These are phyloP conservation scores for Chaunax sp. DNA, from an alignment of 2,797 vertebrate genomes.

Conservation along the genomic window DNA sequence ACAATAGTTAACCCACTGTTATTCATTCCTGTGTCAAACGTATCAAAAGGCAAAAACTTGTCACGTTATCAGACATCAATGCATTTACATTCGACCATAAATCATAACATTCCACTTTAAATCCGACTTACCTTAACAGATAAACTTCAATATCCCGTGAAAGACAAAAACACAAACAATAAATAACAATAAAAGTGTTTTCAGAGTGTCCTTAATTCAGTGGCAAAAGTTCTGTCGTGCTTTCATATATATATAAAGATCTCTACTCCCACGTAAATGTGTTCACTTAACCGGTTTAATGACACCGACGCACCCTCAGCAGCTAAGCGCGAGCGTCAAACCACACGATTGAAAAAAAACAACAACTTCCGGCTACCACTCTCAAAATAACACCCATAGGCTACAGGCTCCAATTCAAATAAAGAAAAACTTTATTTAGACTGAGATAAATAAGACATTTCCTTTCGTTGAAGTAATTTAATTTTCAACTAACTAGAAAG, in stretches of 20 bases:
- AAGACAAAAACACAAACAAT: background rate
- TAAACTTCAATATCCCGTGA: background rate
- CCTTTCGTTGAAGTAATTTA: rapidly evolving
- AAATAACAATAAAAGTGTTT: background rate
- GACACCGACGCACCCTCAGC: background rate
- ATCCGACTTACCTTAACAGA: constrained; percentile 27
- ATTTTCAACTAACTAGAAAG: background rate
- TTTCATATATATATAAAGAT: background rate
- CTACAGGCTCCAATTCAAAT: background rate
- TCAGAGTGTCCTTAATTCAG: background rate
- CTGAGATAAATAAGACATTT: background rate
- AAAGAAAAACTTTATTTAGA: constrained; percentile 1
- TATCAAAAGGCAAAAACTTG: background rate
- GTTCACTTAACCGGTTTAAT: background rate
- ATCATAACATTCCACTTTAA: background rate
- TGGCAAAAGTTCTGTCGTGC: background rate
- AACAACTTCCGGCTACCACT: constrained; percentile 2
- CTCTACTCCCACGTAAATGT: background rate
- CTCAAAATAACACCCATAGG: constrained; percentile 50
- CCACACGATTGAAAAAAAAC: background rate
- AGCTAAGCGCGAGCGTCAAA: background rate
- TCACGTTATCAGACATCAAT: background rate
- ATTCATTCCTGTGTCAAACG: background rate
- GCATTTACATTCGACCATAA: rapidly evolving
- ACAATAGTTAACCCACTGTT: background rate